Evolutionary conservation across 2,888 invertebrate genomes (phyloP).

Genomic region (Ctenicera cuprea): DNA sequence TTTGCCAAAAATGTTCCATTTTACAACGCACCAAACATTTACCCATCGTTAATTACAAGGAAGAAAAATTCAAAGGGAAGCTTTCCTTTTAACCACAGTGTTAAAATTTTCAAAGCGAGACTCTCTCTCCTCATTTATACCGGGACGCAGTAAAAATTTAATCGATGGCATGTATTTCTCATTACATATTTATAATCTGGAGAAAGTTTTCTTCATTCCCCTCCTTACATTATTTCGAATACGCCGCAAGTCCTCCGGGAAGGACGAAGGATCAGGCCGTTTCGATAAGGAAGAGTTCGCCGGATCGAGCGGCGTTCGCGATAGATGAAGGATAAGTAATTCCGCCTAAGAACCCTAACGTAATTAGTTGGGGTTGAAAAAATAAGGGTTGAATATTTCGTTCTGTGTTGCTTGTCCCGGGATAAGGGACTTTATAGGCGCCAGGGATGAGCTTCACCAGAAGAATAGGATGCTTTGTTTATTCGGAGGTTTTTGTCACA

Average conservation of each 20-base stretch:
- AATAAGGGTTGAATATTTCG: slow-evolving; percentile 76
- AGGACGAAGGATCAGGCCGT: slow-evolving; percentile 58
- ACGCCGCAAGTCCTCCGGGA: slow-evolving; percentile 62
- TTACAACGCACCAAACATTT: too few species aligned
- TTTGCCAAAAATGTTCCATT: too few species aligned
- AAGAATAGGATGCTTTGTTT: neutral
- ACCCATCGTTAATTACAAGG: slow-evolving; percentile 13
- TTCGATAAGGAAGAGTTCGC: slow-evolving; percentile 47
- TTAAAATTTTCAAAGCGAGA: slow-evolving; percentile 16
- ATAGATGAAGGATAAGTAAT: slow-evolving; percentile 78
- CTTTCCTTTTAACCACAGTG: neutral
- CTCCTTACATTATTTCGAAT: slow-evolving; percentile 59
- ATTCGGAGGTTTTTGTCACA: neutral
- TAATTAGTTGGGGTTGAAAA: slow-evolving; percentile 78
- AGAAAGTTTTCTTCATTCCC: slow-evolving; percentile 65
- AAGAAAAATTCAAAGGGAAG: neutral
- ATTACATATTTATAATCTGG: slow-evolving; percentile 53
- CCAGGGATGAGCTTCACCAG: neutral
- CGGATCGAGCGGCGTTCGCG: slow-evolving; percentile 60
- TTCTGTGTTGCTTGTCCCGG: slow-evolving; percentile 56
- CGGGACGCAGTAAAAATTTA: slow-evolving; percentile 51
- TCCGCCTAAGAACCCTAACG: slow-evolving; percentile 82
- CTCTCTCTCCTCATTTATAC: slow-evolving; percentile 42
- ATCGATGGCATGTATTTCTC: slow-evolving; percentile 53
- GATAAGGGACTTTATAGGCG: neutral